phyloP scores from a whole-genome alignment of 2,888 invertebrate species.

The Sarcophaga variegata region DNA sequence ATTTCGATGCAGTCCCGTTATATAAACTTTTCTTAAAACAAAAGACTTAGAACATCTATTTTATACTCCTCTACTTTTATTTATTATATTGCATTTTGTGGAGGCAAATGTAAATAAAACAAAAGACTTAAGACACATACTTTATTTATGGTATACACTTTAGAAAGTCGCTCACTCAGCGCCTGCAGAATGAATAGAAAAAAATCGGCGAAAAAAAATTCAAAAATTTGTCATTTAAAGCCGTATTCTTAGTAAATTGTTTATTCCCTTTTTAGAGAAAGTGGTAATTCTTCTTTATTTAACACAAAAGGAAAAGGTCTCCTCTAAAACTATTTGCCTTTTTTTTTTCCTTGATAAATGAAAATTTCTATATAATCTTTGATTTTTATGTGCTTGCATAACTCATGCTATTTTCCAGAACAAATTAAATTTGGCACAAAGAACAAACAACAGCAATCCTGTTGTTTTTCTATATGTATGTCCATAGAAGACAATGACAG shows the following conservation, averaged over 20 bases:
- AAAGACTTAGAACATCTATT: neutral
- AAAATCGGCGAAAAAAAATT: neutral
- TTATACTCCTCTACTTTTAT: neutral
- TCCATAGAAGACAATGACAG: conserved; percentile 62
- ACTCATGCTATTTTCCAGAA: conserved; percentile 53
- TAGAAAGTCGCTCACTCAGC: conserved; percentile 16
- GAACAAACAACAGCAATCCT: conserved; percentile 1
- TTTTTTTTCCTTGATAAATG: too few relatives aligned
- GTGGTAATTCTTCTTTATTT: conserved; percentile 13
- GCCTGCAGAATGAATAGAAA: neutral
- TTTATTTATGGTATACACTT: neutral
- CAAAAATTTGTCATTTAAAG: conserved; percentile 4
- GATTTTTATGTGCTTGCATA: conserved; percentile 59
- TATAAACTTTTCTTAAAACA: neutral
- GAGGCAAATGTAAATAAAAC: neutral
- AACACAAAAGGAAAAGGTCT: neutral
- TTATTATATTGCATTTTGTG: neutral
- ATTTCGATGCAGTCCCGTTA: neutral
- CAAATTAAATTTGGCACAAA: conserved; percentile 60
- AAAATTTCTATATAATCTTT: too few relatives aligned
- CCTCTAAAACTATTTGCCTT: too few relatives aligned
- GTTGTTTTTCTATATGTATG: conserved; percentile 13
- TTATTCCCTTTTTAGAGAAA: conserved; percentile 17
- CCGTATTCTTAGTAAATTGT: neutral
- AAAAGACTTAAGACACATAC: conserved; percentile 37